phyloP scores from a whole-genome alignment of 2,797 vertebrate species.

The Sebastes minor region DNA sequence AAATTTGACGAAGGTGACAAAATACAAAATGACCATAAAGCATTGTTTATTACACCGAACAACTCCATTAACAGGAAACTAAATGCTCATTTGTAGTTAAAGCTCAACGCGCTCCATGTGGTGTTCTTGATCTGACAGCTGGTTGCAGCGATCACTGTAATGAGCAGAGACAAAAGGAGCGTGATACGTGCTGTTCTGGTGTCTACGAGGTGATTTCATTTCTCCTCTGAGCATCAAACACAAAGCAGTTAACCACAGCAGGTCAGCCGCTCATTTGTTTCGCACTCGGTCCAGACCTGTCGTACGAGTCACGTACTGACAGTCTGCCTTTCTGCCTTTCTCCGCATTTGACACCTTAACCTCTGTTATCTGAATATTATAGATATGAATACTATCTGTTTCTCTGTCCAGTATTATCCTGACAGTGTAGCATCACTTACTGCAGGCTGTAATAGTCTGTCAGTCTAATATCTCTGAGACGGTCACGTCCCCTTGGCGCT shows the following conservation, averaged over 20 bases:
- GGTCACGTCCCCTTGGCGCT: neutral
- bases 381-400: neutral
- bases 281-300: neutral
- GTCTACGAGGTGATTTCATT: neutral
- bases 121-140: neutral
- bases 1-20: neutral
- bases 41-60: neutral
- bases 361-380: too few relatives aligned
- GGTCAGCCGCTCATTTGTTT: neutral
- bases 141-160: neutral
- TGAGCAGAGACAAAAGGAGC: neutral
- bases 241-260: neutral
- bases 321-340: neutral
- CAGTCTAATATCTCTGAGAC: neutral
- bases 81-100: neutral
- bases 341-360: too few relatives aligned
- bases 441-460: neutral
- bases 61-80: neutral
- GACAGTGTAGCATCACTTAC: neutral
- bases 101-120: neutral
- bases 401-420: neutral
- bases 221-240: constrained; percentile 7
- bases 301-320: neutral
- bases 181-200: neutral
- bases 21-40: neutral